Evolutionary conservation across 2,888 invertebrate species (phyloP), one percentile per base, ranked within the genome.

Genomic region (Falcaria lacertinaria): DNA sequence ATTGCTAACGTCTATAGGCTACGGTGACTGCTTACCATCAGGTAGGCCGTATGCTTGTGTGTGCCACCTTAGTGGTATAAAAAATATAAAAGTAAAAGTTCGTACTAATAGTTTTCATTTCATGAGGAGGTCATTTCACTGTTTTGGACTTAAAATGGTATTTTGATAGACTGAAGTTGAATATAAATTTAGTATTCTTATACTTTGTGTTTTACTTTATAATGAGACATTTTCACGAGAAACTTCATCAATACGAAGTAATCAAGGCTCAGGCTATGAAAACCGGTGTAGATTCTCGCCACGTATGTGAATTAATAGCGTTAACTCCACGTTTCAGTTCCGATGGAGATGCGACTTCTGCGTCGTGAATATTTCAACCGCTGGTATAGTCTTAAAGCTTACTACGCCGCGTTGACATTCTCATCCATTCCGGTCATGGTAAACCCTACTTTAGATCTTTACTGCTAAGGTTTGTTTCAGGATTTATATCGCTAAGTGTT

Each of bases 371-470:
- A 92, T 64, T 93, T 92, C 73, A 93, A 93, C 60, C 81, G 92
- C 15, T 93, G 93, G 92, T 93, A 92, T 67, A 90, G 92, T 44
- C 74, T 93, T 22, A 93, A 92, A 54, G 90, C 93, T 0, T 93
- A 91, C 64, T 93, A 91, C 50, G 69, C 90, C 8, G 92, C 92
- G 0, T 66, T 91, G 11, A 90, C 91, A 0, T 47, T 92, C 8
- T 80, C 91, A 0, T 80, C 83, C n/a, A 47, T 92, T 14, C 93
- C 93, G 8, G 59, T 79, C 14, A 88, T 92, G 86, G 92, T 92
- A 76, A 85, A 88, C 74, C 19, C 1, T 35, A 15, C 14, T 17
- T 34, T 40, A 13, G 8, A 33, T 13, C 32, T 35, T 7, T 34
- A n/a, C 1, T 15, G 8, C 34, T 34, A 41, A 34, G 22, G 15